Evolutionary conservation across 2,113 vertebrate genomes (phyloP).

Genomic region (Poecilia latipinna): DNA sequence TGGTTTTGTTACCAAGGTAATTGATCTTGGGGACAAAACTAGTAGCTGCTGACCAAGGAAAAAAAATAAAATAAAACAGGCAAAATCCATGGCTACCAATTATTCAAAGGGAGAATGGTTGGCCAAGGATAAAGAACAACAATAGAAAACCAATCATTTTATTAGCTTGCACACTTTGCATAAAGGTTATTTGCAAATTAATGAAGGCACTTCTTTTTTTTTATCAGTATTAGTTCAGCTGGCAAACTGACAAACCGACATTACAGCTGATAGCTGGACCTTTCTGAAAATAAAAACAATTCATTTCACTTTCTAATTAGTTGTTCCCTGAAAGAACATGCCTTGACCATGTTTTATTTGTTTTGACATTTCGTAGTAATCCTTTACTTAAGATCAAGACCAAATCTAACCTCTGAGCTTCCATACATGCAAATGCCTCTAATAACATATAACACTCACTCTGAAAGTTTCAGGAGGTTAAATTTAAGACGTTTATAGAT

Average conservation of each 20-base stretch:
- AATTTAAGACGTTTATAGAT: not conserved
- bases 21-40: slow-evolving; percentile 79
- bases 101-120: slow-evolving; percentile 73
- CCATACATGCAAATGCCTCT: not conserved
- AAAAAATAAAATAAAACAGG: slow-evolving; percentile 69
- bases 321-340: not conserved
- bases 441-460: not conserved
- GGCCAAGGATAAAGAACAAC: slow-evolving; percentile 59
- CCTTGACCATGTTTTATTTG: not conserved
- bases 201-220: slow-evolving; percentile 48
- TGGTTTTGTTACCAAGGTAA: slow-evolving; percentile 70
- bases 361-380: not conserved
- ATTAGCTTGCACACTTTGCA: slow-evolving; percentile 40
- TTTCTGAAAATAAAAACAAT: not conserved
- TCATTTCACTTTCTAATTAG: not conserved
- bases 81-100: slow-evolving; percentile 69
- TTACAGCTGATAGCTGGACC: not conserved
- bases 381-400: not conserved
- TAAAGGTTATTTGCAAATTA: slow-evolving; percentile 68
- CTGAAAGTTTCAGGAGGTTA: not conserved
- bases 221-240: slow-evolving; percentile 46
- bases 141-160: slow-evolving; percentile 62
- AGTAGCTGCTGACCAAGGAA: slow-evolving; percentile 78
- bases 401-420: not conserved
- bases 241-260: slow-evolving; percentile 23